Conservation (phyloP, 1,140 invertebrate genomes). For the Cryptotermes secundus region DNA sequence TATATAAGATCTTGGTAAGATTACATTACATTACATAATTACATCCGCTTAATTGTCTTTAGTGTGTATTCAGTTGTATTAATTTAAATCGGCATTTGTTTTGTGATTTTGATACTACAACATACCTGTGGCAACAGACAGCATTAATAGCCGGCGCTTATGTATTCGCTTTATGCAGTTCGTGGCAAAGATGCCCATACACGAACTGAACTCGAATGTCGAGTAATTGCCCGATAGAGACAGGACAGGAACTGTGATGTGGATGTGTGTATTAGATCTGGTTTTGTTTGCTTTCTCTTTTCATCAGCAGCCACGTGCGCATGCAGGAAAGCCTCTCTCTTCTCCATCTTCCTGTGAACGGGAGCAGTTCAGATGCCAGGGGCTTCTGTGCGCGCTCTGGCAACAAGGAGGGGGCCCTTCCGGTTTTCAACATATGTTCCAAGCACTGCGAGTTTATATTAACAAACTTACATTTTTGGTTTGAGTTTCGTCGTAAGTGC, state of each 20-base stretch:
- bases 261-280: not conserved
- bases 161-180: too few relatives aligned
- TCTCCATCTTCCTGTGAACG: not conserved
- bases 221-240: not conserved
- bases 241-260: not conserved
- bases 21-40: too few relatives aligned
- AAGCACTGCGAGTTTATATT: conserved; percentile 1
- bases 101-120: too few relatives aligned
- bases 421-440: conserved; percentile 11
- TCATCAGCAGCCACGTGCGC: conserved; percentile 1
- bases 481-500: not conserved
- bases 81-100: too few relatives aligned
- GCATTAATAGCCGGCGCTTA: too few relatives aligned
- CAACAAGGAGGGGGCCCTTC: not conserved
- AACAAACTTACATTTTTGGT: conserved; percentile 2
- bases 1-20: too few relatives aligned
- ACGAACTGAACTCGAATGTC: too few relatives aligned
- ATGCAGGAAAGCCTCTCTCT: not conserved
- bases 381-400: not conserved
- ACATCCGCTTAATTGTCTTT: too few relatives aligned
- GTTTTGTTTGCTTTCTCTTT: conserved; percentile 14
- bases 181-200: too few relatives aligned
- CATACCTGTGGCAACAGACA: too few relatives aligned
- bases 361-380: not conserved
- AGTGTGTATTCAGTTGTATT: too few relatives aligned